These are phyloP conservation scores for Myotis davidii DNA, from an alignment of 2,113 vertebrate genomes.

Conservation along the genomic window DNA sequence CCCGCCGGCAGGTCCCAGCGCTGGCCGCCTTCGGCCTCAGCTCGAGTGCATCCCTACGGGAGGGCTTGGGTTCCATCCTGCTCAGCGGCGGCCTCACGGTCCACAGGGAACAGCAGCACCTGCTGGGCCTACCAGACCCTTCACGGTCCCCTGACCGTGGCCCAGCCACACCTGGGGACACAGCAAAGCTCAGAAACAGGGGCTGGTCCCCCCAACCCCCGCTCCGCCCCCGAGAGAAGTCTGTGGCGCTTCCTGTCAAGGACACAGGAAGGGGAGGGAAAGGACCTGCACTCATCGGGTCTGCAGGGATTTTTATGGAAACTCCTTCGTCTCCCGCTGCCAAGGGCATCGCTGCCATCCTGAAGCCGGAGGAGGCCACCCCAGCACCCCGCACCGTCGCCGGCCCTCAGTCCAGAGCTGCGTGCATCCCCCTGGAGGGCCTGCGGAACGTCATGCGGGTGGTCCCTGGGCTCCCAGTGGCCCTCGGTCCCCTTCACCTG, in stretches of 20 bases:
- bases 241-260: background rate
- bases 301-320: slow-evolving; percentile 49
- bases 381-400: rapidly evolving
- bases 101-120: background rate
- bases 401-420: rapidly evolving
- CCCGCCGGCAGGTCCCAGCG: background rate
- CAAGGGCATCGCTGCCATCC: background rate
- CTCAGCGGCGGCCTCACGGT: background rate
- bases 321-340: background rate
- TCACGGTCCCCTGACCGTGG: rapidly evolving
- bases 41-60: background rate
- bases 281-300: slow-evolving; percentile 7
- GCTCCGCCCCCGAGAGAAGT: background rate
- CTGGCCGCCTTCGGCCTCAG: background rate
- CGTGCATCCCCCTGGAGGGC: background rate
- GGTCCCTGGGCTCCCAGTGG: rapidly evolving
- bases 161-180: no score
- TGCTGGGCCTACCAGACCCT: background rate
- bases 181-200: background rate
- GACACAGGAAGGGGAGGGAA: background rate
- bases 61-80: background rate
- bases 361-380: rapidly evolving
- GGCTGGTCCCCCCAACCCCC: no score
- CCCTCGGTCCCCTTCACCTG: rapidly evolving
- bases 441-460: rapidly evolving